Conservation (phyloP, 2,113 vertebrate genomes). For the Cheilinus undulatus region DNA sequence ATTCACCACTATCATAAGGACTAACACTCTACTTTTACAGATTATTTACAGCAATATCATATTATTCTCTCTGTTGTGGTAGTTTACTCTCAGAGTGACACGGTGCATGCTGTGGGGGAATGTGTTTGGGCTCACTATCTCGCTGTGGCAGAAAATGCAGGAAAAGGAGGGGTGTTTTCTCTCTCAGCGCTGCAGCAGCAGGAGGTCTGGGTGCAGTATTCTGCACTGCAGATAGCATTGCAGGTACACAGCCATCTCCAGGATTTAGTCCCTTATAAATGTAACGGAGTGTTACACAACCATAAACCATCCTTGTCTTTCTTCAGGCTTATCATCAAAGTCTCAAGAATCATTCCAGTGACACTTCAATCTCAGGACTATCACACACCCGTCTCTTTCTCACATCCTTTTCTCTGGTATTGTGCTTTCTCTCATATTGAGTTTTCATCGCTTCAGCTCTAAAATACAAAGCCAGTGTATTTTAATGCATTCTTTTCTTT, state of each 20-base stretch:
- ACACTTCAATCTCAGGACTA: slow-evolving; percentile 78
- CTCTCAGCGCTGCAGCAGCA: slow-evolving; percentile 72
- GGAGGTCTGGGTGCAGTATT: slow-evolving; percentile 84
- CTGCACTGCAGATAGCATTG: slow-evolving; percentile 81
- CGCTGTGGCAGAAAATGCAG: slow-evolving; percentile 51
- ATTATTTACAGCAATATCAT: not conserved
- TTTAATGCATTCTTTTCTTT: not conserved
- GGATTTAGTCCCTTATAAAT: not conserved
- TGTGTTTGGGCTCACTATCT: slow-evolving; percentile 81
- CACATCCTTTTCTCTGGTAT: slow-evolving; percentile 81
- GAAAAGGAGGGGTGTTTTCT: slow-evolving; percentile 10
- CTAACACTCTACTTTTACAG: too few relatives aligned
- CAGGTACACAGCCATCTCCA: slow-evolving; percentile 65
- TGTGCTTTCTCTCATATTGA: not conserved
- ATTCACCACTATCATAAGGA: too few relatives aligned
- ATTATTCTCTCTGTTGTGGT: slow-evolving; percentile 19
- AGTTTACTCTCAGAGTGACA: slow-evolving; percentile 75
- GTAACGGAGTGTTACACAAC: not conserved
- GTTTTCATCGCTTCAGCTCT: not conserved
- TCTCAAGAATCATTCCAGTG: slow-evolving; percentile 56
- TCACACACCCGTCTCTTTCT: slow-evolving; percentile 78
- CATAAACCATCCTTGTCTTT: not conserved
- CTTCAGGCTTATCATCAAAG: slow-evolving; percentile 79
- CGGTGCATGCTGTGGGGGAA: slow-evolving; percentile 60
- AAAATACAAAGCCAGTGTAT: not conserved